Base-by-base conservation (phyloP, 2,888 invertebrate genomes). In the Liodrosophila aerea region DNA sequence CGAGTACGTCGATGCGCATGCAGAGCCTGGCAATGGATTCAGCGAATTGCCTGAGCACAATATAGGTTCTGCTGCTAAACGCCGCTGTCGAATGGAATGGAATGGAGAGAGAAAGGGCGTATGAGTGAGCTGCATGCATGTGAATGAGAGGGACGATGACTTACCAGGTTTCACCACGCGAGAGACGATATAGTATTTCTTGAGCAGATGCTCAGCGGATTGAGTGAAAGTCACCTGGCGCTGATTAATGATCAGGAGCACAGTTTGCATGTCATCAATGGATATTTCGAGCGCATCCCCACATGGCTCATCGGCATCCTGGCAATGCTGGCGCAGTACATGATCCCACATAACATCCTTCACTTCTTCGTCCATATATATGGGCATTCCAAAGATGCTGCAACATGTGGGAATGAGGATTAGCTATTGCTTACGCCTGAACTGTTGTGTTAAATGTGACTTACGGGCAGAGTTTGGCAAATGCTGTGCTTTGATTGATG, bases 101-200 rank as follows among this genome's bases (percentile, higher is more conserved):
- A 12, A 44, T 9, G 31, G 8, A 15, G 9, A 41, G 8, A 22
- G 22, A 7, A 5, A 30, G 7, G 18, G 12, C 2, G 5, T 4
- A 22, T 22, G 3, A 5, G 22, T 22, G 2, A 22, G 22, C n/a
- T n/a, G 15, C 40, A 54, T 45, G 51, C 13, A 49, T 49, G 2
- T 1, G 45, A 56, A 22, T 44, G 57, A 67, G 13, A 54, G n/a
- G 31, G 1, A 36, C 34, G 22, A 33, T 45, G 22, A 22, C 59
- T 60, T 60, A 89, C 91, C 89, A 13, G 90, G 88, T 36, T 90
- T 85, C 13, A 87, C 80, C 27, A 84, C 77, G 44, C 91, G 87
- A 7, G 90, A 88, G 7, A 90, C 88, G 0, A 91, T 89, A 76
- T 90, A 92, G 72, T 92, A 92, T 49, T 90, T 88, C 57, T 89